These are phyloP conservation scores for Thomomys bottae DNA, from an alignment of 2,113 vertebrate species.

Conservation along the genomic window DNA sequence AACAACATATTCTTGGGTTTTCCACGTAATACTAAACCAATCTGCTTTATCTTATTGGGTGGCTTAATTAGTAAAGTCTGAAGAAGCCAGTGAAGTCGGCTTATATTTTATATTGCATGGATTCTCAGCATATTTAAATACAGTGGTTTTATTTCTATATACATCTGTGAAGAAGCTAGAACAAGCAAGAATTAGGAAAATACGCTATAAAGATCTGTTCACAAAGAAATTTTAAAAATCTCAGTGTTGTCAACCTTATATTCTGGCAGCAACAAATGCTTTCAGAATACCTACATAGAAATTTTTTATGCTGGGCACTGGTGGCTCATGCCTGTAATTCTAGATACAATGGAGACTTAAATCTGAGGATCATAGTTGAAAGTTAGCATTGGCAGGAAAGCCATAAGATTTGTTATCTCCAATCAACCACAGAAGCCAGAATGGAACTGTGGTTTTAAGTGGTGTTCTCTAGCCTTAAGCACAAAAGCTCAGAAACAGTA, in stretches of 20 bases:
- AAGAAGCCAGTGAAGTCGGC: neutral
- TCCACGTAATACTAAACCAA: neutral
- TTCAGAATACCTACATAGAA: neutral
- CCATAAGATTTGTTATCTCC: no score
- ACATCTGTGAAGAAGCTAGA: neutral
- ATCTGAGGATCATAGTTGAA: no score
- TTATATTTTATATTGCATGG: neutral
- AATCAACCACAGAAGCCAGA: no score
- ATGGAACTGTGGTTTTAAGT: no score
- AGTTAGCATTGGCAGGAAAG: no score
- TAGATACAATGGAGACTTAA: neutral
- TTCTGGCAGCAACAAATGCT: neutral
- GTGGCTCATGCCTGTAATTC: neutral
- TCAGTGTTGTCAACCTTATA: neutral
- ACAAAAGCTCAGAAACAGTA: no score
- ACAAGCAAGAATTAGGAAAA: slow-evolving; percentile 28
- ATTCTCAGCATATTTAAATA: neutral
- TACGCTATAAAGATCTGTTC: neutral
- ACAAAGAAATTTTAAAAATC: neutral
- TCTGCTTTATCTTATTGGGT: neutral
- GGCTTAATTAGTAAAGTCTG: neutral
- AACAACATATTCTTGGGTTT: neutral
- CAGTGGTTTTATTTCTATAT: neutral
- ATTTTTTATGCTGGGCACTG: neutral
- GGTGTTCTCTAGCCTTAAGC: no score